These are phyloP conservation scores for Gari tellinella DNA, from an alignment of 2,888 invertebrate genomes.

Conservation along the genomic window DNA sequence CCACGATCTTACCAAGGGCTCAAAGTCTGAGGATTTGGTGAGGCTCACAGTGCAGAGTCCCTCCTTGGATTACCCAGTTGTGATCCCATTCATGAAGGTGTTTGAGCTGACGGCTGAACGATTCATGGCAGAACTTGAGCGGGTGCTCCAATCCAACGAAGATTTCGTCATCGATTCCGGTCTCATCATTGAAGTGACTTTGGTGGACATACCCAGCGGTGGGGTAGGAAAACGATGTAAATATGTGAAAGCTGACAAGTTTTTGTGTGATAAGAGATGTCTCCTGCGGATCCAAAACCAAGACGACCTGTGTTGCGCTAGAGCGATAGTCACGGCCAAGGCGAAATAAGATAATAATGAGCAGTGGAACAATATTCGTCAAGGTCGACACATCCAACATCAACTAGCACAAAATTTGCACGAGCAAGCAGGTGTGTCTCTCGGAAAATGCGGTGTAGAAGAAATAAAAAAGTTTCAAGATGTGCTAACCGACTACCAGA, in stretches of 20 bases:
- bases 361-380: slow-evolving; percentile 50
- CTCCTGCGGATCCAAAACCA: too few species aligned
- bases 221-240: too few species aligned
- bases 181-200: not conserved
- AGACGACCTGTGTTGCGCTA: too few species aligned
- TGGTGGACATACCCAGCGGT: too few species aligned
- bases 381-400: slow-evolving; percentile 35
- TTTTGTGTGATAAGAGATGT: too few species aligned
- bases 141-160: slow-evolving; percentile 7
- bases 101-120: slow-evolving; percentile 15
- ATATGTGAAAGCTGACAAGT: too few species aligned
- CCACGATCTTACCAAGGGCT: slow-evolving; percentile 22
- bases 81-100: slow-evolving; percentile 3
- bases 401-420: slow-evolving; percentile 38
- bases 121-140: slow-evolving; percentile 28
- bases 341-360: too few species aligned
- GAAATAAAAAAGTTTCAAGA: slow-evolving; percentile 35
- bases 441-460: slow-evolving; percentile 39
- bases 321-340: too few species aligned
- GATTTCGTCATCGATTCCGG: too few species aligned
- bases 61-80: slow-evolving; percentile 21
- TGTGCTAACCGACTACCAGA: slow-evolving; percentile 7
- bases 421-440: slow-evolving; percentile 21
- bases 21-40: slow-evolving; percentile 28
- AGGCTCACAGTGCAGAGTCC: slow-evolving; percentile 33